Conservation (phyloP, 2,888 invertebrate genomes). For the Orthosia gothica region DNA sequence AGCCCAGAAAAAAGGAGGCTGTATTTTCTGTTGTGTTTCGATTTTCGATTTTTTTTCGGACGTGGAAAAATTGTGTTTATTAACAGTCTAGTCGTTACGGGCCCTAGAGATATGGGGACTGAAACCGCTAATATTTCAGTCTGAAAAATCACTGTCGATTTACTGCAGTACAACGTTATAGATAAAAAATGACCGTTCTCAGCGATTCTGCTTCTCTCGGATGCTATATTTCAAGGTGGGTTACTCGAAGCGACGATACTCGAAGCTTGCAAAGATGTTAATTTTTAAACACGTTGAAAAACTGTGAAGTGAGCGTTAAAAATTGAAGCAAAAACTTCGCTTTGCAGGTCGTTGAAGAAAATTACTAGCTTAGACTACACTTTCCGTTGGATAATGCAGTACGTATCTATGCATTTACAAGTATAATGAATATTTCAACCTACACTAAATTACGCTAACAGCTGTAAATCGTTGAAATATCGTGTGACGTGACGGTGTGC, state of each 20-base stretch:
- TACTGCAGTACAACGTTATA: slow-evolving; percentile 82
- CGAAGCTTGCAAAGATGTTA: slow-evolving; percentile 67
- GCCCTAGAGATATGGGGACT: slow-evolving; percentile 79
- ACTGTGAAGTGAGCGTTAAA: slow-evolving; percentile 54
- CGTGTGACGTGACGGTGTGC: too few relatives aligned
- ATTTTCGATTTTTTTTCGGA: slow-evolving; percentile 66
- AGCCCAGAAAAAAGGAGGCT: slow-evolving; percentile 60
- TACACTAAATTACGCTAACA: background rate
- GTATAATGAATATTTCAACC: background rate
- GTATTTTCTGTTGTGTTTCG: slow-evolving; percentile 68
- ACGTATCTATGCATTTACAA: background rate
- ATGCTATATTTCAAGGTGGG: slow-evolving; percentile 71
- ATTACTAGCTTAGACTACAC: slow-evolving; percentile 38
- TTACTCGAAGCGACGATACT: slow-evolving; percentile 51
- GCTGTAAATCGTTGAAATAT: too few relatives aligned
- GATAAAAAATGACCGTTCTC: slow-evolving; percentile 85
- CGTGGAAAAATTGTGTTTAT: slow-evolving; percentile 80
- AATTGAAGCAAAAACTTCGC: slow-evolving; percentile 31
- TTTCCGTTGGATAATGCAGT: slow-evolving; percentile 3
- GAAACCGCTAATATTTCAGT: slow-evolving; percentile 85
- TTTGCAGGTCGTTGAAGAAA: slow-evolving; percentile 39
- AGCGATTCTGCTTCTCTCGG: slow-evolving; percentile 66
- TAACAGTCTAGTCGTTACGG: slow-evolving; percentile 76
- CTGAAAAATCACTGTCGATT: slow-evolving; percentile 86
- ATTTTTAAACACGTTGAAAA: slow-evolving; percentile 58